Conservation (phyloP, 2,888 invertebrate species). For the Palloptera scutellata region DNA sequence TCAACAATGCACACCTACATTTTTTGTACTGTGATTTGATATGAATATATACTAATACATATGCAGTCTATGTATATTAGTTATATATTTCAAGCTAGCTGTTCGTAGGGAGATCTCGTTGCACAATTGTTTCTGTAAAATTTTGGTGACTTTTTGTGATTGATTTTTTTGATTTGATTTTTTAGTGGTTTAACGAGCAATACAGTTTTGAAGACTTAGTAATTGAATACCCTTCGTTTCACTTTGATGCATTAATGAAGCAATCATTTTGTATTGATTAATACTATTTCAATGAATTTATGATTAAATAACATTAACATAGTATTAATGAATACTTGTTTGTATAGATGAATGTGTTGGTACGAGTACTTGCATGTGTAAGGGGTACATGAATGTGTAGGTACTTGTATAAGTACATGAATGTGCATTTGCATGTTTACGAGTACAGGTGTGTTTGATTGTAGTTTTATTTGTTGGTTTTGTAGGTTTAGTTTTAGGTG, state of each 20-base stretch:
- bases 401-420: too few species aligned
- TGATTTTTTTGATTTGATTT: neutral
- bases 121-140: slow-evolving; percentile 31
- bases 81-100: neutral
- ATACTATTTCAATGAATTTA: slow-evolving; percentile 30
- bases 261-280: slow-evolving; percentile 30
- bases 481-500: too few species aligned
- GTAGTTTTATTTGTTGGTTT: too few species aligned
- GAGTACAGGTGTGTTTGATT: too few species aligned
- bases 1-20: slow-evolving; percentile 45
- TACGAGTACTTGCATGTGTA: too few species aligned
- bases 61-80: neutral
- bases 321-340: slow-evolving; percentile 24
- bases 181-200: slow-evolving; percentile 32
- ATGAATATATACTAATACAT: neutral
- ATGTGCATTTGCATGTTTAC: too few species aligned
- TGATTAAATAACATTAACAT: neutral
- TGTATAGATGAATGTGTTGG: slow-evolving; percentile 1
- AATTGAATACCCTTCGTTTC: slow-evolving; percentile 29
- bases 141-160: neutral
- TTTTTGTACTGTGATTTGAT: slow-evolving; percentile 4
- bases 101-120: slow-evolving; percentile 22
- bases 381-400: neutral
- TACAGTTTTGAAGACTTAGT: slow-evolving; percentile 39
- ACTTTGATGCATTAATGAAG: neutral